Conservation (phyloP, 2,797 vertebrate species). For the Vireo griseus region DNA sequence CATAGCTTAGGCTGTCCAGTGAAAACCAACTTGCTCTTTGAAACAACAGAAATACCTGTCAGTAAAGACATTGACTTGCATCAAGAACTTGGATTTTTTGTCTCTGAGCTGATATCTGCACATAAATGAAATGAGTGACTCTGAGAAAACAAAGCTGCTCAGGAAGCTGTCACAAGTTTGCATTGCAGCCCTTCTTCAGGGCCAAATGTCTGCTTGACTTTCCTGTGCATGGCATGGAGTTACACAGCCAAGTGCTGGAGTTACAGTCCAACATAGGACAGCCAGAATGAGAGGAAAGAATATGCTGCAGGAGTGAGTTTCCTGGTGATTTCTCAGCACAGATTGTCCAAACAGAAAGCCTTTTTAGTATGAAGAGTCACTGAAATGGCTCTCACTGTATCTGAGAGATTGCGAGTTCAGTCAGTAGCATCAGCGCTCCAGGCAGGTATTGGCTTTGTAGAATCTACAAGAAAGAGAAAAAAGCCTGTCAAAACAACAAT, state of each 20-base stretch:
- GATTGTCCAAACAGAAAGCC: background rate
- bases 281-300: background rate
- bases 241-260: background rate
- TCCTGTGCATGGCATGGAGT: background rate
- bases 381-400: constrained; percentile 63
- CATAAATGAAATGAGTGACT: background rate
- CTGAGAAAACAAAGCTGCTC: background rate
- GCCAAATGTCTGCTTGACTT: background rate
- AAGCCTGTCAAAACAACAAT: background rate
- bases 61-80: background rate
- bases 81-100: background rate
- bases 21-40: background rate
- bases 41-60: background rate
- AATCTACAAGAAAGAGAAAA: constrained; percentile 75
- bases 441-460: constrained; percentile 81
- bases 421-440: constrained; percentile 86
- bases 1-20: background rate
- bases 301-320: background rate
- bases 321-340: background rate
- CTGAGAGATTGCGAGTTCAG: constrained; percentile 81
- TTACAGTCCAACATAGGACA: background rate
- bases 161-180: background rate
- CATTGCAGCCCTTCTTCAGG: background rate
- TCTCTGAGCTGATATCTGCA: background rate
- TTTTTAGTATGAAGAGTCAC: background rate